A percentile compares a stretch with the other conserved stretches of the same genome.
Evolutionary conservation across 92 coral and sea anemone genomes (phyloP).

Genomic region (Micromussa lordhowensis): DNA sequence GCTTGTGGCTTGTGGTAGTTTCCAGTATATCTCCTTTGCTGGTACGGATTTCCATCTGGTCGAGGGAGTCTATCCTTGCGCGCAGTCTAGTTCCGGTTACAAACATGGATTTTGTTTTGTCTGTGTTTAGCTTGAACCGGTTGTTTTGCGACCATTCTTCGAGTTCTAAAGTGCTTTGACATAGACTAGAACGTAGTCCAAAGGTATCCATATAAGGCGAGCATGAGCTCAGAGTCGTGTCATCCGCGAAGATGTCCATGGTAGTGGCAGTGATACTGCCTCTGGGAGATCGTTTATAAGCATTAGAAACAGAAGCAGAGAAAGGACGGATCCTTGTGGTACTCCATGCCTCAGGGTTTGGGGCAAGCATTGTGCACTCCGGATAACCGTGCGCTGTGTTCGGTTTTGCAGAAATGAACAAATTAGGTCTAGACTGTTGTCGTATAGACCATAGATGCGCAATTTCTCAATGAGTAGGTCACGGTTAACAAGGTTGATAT

Average conservation of each 20-base stretch:
- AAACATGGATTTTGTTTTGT: too few species aligned
- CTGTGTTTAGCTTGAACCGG: slow-evolving; percentile 19
- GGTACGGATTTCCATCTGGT: too few species aligned
- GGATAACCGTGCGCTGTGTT: too few species aligned
- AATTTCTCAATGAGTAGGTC: slow-evolving; percentile 18
- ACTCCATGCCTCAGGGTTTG: too few species aligned
- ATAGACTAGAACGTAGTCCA: neutral
- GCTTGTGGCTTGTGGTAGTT: neutral
- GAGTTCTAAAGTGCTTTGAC: slow-evolving; percentile 13
- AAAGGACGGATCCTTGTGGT: too few species aligned
- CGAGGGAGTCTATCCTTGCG: too few species aligned
- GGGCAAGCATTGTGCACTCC: too few species aligned
- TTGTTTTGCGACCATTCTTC: neutral
- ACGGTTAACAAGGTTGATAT: too few species aligned
- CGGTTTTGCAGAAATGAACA: neutral
- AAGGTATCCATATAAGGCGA: slow-evolving; percentile 1
- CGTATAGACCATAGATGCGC: slow-evolving; percentile 34
- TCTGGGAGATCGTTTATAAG: slow-evolving; percentile 13
- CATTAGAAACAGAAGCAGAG: too few species aligned
- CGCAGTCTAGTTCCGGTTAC: too few species aligned
- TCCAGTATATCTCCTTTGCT: neutral
- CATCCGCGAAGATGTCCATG: slow-evolving; percentile 8
- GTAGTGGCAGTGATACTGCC: slow-evolving; percentile 16
- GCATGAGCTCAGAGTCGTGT: slow-evolving; percentile 6
- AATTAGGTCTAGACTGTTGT: slow-evolving; percentile 29